A percentile compares a stretch with the other conserved stretches of the same genome.
phyloP scores from a whole-genome alignment of 1,140 invertebrate species.

The Metopolophium dirhodum region DNA sequence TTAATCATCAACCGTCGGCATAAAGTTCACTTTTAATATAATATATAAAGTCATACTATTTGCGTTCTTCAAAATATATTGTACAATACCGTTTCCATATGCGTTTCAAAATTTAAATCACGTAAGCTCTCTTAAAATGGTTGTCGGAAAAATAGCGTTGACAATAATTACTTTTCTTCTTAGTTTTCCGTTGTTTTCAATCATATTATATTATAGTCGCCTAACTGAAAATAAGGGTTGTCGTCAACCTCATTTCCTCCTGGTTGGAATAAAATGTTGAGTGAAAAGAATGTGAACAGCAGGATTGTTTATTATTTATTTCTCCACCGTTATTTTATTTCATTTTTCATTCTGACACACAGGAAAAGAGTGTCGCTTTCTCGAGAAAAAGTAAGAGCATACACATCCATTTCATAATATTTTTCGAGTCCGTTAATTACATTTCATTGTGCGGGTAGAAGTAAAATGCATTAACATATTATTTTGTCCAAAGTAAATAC shows the following conservation, averaged over 20 bases:
- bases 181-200: not conserved
- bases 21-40: not conserved
- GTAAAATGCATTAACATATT: conserved; percentile 44
- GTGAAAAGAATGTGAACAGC: conserved; percentile 11
- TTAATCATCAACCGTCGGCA: not conserved
- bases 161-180: not conserved
- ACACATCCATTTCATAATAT: conserved; percentile 29
- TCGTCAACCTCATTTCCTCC: not conserved
- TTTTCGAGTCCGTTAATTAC: conserved; percentile 27
- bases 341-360: conserved; percentile 29
- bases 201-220: not conserved
- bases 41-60: not conserved
- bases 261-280: not conserved
- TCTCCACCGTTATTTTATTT: not conserved
- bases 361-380: not conserved
- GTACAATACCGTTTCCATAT: not conserved
- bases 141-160: not conserved
- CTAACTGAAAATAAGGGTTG: not conserved
- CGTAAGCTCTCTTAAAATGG: not conserved
- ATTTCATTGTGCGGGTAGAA: not conserved
- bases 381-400: not conserved
- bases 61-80: not conserved
- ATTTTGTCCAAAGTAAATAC: not conserved
- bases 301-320: conserved; percentile 8
- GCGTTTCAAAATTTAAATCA: not conserved